Evolutionary conservation across 2,797 vertebrate species (phyloP).

Genomic region (Diglossa cyanea): DNA sequence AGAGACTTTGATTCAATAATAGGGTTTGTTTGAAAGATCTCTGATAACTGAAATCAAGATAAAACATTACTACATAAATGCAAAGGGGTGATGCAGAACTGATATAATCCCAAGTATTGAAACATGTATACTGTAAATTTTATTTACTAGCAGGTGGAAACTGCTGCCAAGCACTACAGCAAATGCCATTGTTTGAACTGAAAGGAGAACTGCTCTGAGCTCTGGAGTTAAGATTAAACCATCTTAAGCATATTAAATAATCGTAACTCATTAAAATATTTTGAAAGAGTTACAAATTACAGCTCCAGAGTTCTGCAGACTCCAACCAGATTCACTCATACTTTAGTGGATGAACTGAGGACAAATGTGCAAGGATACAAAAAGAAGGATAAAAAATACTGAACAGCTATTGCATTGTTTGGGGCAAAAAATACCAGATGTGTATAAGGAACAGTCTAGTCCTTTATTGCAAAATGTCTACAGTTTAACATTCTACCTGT

Average conservation of each 20-base stretch:
- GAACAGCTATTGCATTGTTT: conserved; percentile 29
- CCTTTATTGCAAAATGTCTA: conserved; percentile 63
- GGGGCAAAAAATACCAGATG: conserved; percentile 35
- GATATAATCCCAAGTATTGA: background rate
- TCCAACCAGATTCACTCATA: background rate
- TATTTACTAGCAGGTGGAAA: background rate
- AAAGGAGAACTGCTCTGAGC: background rate
- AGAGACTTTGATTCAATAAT: background rate
- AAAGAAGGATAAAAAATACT: background rate
- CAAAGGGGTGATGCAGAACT: background rate
- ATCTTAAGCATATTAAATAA: background rate
- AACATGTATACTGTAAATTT: background rate
- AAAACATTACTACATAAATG: background rate
- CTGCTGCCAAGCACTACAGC: background rate
- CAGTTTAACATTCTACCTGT: conserved; percentile 75
- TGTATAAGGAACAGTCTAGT: conserved; percentile 56
- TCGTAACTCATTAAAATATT: background rate
- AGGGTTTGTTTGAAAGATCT: background rate
- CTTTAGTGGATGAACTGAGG: conserved; percentile 2
- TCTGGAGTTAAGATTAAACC: background rate
- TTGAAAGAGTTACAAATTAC: background rate
- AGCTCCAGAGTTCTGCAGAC: background rate
- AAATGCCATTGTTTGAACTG: background rate
- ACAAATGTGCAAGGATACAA: background rate
- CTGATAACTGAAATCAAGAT: background rate